These are phyloP conservation scores for Karalla daura DNA, from an alignment of 2,797 vertebrate genomes.

Conservation along the genomic window DNA sequence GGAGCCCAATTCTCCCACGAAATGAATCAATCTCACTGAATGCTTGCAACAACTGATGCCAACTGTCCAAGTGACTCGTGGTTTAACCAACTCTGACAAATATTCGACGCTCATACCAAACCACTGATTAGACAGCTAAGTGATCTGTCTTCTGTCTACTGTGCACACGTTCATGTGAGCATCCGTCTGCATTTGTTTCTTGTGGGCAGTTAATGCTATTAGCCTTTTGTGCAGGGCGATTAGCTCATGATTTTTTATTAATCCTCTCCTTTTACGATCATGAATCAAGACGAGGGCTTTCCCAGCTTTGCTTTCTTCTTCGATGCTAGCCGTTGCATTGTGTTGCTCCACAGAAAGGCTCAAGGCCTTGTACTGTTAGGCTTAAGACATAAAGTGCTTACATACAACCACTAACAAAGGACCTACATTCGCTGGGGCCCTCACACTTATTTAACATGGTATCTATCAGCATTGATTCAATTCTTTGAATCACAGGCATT, in stretches of 20 bases:
- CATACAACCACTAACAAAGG: not conserved
- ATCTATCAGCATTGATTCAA: conserved; percentile 2
- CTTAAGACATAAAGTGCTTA: not conserved
- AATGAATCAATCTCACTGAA: conserved; percentile 70
- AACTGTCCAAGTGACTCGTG: conserved; percentile 52
- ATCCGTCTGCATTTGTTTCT: conserved; percentile 75
- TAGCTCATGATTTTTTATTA: conserved; percentile 53
- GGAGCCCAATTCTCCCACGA: conserved; percentile 58
- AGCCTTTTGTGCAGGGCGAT: conserved; percentile 70
- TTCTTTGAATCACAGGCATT: conserved; percentile 16
- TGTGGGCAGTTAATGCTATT: conserved; percentile 76
- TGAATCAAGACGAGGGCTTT: conserved; percentile 61
- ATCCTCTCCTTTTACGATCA: conserved; percentile 54
- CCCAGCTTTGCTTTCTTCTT: conserved; percentile 8
- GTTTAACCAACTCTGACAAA: conserved; percentile 69
- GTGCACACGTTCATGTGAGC: conserved; percentile 44
- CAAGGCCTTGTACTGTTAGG: conserved; percentile 4
- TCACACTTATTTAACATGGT: conserved; percentile 10
- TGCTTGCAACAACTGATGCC: conserved; percentile 54
- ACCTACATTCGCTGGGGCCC: too few species aligned
- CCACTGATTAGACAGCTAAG: conserved; percentile 66
- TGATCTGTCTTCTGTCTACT: conserved; percentile 66
- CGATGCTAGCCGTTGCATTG: conserved; percentile 7
- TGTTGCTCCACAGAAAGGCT: conserved; percentile 50
- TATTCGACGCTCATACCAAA: conserved; percentile 67